A percentile compares a stretch with the other conserved stretches of the same genome.
Evolutionary conservation across 2,888 invertebrate genomes (phyloP).

Genomic region (Trilocha varians): DNA sequence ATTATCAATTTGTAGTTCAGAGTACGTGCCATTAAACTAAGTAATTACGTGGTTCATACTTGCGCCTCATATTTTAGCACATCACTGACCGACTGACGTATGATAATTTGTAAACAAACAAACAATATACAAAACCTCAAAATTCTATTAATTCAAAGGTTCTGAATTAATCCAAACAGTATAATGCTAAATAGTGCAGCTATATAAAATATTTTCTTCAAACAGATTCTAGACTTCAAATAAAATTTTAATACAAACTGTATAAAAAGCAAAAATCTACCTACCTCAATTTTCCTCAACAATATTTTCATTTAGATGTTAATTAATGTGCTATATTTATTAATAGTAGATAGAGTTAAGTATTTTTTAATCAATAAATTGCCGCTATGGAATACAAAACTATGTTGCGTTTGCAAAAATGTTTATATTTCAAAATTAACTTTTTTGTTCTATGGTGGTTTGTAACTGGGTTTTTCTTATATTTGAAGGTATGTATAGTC

Average conservation of each 20-base stretch:
- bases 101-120: no score
- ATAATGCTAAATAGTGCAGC: no score
- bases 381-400: slow-evolving; percentile 32
- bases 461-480: slow-evolving; percentile 73
- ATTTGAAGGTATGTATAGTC: slow-evolving; percentile 77
- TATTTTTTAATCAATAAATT: not conserved
- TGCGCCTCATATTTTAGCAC: no score
- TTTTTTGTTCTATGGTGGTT: slow-evolving; percentile 82
- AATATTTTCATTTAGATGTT: not conserved
- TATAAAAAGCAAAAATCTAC: not conserved
- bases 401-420: slow-evolving; percentile 79
- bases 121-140: no score
- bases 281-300: not conserved
- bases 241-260: not conserved
- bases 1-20: no score
- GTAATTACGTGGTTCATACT: no score
- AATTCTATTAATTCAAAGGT: no score
- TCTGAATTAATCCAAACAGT: no score
- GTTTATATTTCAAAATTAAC: slow-evolving; percentile 86
- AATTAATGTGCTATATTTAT: not conserved
- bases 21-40: no score
- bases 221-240: no score
- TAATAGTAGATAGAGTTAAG: not conserved
- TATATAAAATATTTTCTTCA: no score
- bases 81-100: no score